Percentiles rank a stretch among this genome's conserved stretches.
These are phyloP conservation scores for Salvelinus namaycush DNA, from an alignment of 2,113 vertebrate genomes.

Conservation along the genomic window DNA sequence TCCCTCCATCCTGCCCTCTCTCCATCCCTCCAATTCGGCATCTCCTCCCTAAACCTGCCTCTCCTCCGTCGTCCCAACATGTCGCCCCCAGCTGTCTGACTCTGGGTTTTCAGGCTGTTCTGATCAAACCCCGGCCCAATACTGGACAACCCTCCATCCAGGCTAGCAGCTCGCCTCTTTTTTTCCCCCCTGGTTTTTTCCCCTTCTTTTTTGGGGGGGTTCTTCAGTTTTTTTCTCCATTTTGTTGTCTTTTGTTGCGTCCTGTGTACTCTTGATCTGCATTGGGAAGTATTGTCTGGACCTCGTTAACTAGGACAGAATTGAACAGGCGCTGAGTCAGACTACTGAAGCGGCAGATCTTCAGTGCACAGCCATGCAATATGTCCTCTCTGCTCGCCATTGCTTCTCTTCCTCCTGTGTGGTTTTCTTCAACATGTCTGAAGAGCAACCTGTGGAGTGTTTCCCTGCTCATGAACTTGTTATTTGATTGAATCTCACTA, in stretches of 20 bases:
- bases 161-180: constrained; percentile 54
- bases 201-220: not conserved
- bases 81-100: constrained; percentile 87
- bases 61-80: constrained; percentile 56
- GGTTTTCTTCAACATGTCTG: constrained; percentile 44
- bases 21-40: constrained; percentile 41
- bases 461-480: constrained; percentile 27
- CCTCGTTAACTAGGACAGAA: not conserved
- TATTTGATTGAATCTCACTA: not conserved
- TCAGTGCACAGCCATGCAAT: constrained; percentile 74
- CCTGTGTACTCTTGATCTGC: constrained; percentile 89
- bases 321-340: not conserved
- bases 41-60: not conserved
- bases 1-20: constrained; percentile 13
- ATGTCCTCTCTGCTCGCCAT: constrained; percentile 65
- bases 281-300: constrained; percentile 30
- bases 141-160: constrained; percentile 78
- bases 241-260: constrained; percentile 72
- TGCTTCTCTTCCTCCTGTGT: constrained; percentile 58
- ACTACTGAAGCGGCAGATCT: constrained; percentile 53
- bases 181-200: constrained; percentile 21
- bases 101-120: constrained; percentile 87
- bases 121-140: constrained; percentile 79
- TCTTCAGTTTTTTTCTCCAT: constrained; percentile 52
- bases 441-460: not conserved